A percentile compares a stretch with the other conserved stretches of the same genome.
Evolutionary conservation across 2,797 vertebrate genomes (phyloP).

Genomic region (Amazona finschi): DNA sequence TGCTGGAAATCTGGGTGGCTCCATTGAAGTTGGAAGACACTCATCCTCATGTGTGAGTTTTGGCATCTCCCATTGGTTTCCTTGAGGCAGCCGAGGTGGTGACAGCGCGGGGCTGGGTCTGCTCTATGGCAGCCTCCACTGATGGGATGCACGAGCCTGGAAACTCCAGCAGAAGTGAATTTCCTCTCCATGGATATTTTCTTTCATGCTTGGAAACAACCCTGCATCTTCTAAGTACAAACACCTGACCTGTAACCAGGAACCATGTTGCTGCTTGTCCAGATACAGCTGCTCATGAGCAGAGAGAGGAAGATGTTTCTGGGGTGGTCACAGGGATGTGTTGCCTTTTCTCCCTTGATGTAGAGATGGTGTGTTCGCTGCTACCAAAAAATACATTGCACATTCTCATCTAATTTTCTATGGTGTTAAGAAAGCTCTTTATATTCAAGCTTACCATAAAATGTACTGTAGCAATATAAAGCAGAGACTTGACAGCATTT

Average conservation of each 20-base stretch:
- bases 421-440: neutral
- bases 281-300: fast-evolving
- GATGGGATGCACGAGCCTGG: neutral
- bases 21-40: constrained; percentile 1
- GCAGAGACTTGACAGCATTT: neutral
- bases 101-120: neutral
- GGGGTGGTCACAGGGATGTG: neutral
- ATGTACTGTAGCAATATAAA: neutral
- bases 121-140: neutral
- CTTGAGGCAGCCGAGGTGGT: neutral
- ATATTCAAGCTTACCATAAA: neutral
- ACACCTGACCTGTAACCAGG: neutral
- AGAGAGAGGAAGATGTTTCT: neutral
- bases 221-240: neutral
- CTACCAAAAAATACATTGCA: neutral
- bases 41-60: neutral
- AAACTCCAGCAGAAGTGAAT: neutral
- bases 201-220: neutral
- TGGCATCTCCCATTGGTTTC: neutral
- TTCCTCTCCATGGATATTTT: neutral
- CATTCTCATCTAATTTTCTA: neutral
- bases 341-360: neutral
- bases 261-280: fast-evolving
- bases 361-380: neutral
- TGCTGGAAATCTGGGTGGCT: constrained; percentile 41